Percentiles rank a stretch among this genome's conserved stretches.
Evolutionary conservation across 2,888 invertebrate species (phyloP).

Genomic region (Drosophila atroscutellata): DNA sequence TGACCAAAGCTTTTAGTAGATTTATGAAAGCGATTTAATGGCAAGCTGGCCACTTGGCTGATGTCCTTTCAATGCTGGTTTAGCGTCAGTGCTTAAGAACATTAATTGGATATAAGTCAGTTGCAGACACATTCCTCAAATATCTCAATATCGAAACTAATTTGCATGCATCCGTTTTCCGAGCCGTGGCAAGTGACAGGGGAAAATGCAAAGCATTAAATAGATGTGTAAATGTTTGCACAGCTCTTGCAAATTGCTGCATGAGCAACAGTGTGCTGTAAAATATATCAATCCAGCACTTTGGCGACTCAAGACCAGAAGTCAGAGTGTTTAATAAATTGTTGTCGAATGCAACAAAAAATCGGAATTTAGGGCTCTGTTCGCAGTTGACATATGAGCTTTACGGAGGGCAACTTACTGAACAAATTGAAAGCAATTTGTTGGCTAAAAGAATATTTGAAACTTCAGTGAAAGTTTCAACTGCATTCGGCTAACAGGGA

Average conservation of each 20-base stretch:
- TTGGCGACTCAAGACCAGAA: background rate
- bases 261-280: background rate
- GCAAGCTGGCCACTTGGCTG: background rate
- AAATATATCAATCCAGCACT: background rate
- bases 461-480: conserved; percentile 33
- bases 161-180: conserved; percentile 29
- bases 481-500: conserved; percentile 17
- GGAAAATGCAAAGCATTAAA: conserved; percentile 15
- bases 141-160: conserved; percentile 23
- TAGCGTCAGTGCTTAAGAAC: conserved; percentile 51
- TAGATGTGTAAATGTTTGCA: background rate
- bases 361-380: background rate
- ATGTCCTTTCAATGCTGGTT: conserved; percentile 28
- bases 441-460: conserved; percentile 3
- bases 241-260: background rate
- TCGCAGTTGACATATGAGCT: conserved; percentile 42
- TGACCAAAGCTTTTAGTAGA: background rate
- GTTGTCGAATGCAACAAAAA: conserved; percentile 22
- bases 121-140: conserved; percentile 20
- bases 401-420: conserved; percentile 2
- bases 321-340: conserved; percentile 43
- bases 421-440: conserved; percentile 28
- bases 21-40: background rate
- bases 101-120: conserved; percentile 58
- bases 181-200: conserved; percentile 9